These are phyloP conservation scores for Triplophysa tibetana DNA, from an alignment of 2,113 vertebrate genomes.

Conservation along the genomic window DNA sequence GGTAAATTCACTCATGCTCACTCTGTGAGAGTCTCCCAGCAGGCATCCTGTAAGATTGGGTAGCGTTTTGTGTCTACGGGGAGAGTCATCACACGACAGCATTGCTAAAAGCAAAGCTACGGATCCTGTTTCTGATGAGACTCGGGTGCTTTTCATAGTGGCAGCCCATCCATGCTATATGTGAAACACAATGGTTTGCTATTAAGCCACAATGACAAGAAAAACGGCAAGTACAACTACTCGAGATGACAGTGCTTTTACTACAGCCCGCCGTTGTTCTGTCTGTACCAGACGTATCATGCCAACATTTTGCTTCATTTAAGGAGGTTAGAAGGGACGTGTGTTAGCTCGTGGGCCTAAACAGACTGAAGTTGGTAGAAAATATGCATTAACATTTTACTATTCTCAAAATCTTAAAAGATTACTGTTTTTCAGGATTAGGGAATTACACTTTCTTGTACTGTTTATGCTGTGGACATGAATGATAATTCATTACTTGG, in stretches of 20 bases:
- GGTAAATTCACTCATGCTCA: conserved; percentile 33
- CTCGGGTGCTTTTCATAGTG: conserved; percentile 62
- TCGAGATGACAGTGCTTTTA: conserved; percentile 1
- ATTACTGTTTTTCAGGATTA: too few species aligned
- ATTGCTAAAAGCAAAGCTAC: conserved; percentile 62
- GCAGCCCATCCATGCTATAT: conserved; percentile 9
- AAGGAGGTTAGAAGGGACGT: conserved; percentile 8
- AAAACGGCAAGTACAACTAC: neutral
- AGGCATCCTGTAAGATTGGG: conserved; percentile 61
- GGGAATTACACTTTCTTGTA: too few species aligned
- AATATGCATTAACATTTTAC: neutral
- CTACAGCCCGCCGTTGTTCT: neutral
- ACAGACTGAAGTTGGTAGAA: neutral
- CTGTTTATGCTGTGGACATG: too few species aligned
- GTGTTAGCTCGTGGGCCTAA: neutral
- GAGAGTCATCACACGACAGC: conserved; percentile 59
- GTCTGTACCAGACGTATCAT: neutral
- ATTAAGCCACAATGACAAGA: conserved; percentile 12
- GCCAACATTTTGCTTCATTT: neutral
- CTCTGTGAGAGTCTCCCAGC: conserved; percentile 51
- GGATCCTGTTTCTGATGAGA: conserved; percentile 61
- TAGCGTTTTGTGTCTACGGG: conserved; percentile 41
- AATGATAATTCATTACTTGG: too few species aligned
- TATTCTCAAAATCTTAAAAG: too few species aligned
- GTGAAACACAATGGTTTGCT: neutral